A percentile compares a stretch with the other conserved stretches of the same genome.
Evolutionary conservation across 1,140 invertebrate genomes (phyloP).

Genomic region (Drosophila sucinea): DNA sequence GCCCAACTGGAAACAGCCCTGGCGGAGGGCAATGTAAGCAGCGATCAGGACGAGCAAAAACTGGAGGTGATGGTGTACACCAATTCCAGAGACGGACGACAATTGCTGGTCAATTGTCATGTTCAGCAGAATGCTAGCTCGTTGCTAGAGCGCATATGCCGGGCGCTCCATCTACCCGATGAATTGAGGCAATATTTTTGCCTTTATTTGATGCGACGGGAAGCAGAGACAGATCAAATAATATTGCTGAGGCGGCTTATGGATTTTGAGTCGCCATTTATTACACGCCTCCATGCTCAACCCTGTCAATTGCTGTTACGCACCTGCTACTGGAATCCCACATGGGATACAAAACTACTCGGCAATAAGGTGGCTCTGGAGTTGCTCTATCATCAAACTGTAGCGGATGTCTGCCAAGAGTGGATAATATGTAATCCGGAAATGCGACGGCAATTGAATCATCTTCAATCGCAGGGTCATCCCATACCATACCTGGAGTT

Average conservation of each 20-base stretch:
- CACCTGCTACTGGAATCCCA: conserved; percentile 95
- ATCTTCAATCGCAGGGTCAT: conserved; percentile 89
- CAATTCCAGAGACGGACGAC: conserved; percentile 89
- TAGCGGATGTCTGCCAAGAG: conserved; percentile 92
- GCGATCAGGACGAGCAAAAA: conserved; percentile 82
- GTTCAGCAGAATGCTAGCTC: conserved; percentile 92
- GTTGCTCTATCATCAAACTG: conserved; percentile 94
- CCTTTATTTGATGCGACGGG: conserved; percentile 92
- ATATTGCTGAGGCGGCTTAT: conserved; percentile 93
- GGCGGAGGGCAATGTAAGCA: conserved; percentile 90
- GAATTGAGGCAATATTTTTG: conserved; percentile 94
- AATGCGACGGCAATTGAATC: conserved; percentile 87
- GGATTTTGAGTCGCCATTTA: conserved; percentile 98
- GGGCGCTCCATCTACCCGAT: conserved; percentile 89
- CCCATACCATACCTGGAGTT: conserved; percentile 94
- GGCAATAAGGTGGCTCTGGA: conserved; percentile 92
- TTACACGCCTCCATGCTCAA: conserved; percentile 88
- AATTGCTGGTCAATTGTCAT: conserved; percentile 91
- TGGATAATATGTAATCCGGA: conserved; percentile 92
- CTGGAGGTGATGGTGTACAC: conserved; percentile 59
- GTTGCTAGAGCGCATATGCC: conserved; percentile 91
- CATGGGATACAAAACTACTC: conserved; percentile 92
- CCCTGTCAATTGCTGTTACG: conserved; percentile 89
- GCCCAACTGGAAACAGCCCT: conserved; percentile 94
- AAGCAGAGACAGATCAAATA: conserved; percentile 85